Conservation (phyloP, 2,888 invertebrate species). For the Tenthredo livida region DNA sequence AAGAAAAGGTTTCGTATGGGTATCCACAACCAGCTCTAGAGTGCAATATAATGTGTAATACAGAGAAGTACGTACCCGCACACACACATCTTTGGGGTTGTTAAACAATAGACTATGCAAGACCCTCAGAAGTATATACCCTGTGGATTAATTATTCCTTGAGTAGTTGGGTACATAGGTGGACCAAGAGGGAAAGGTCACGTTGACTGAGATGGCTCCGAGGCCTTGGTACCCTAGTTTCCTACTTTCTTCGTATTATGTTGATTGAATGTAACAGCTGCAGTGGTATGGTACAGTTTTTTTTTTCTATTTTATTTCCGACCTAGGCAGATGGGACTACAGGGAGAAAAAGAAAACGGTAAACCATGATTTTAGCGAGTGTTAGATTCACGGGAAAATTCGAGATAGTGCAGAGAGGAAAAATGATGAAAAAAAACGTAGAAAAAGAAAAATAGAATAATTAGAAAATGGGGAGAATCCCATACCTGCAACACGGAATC, state of each 20-base stretch:
- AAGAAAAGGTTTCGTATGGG: too few relatives aligned
- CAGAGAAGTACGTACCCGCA: too few relatives aligned
- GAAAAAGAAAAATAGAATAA: not conserved
- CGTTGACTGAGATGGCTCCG: constrained; percentile 3
- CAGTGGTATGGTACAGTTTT: not conserved
- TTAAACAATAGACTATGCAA: constrained; percentile 16
- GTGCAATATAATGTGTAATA: too few relatives aligned
- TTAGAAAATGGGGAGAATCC: not conserved
- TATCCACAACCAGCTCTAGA: too few relatives aligned
- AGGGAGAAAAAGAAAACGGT: not conserved
- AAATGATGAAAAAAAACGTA: not conserved
- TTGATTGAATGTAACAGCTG: constrained; percentile 12
- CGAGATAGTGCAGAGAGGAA: not conserved
- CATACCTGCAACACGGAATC: not conserved
- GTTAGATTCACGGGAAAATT: not conserved
- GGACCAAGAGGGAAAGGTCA: not conserved
- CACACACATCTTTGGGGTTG: not conserved
- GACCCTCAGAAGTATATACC: not conserved
- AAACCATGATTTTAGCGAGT: not conserved
- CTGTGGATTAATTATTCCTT: constrained; percentile 19
- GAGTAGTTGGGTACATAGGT: not conserved
- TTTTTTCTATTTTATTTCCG: not conserved
- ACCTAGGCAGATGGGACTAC: not conserved
- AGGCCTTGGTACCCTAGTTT: not conserved
- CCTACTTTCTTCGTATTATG: constrained; percentile 24